Evolutionary conservation across 2,888 invertebrate genomes (phyloP), one percentile per base, ranked within the genome.

Genomic region (Mesorhabditis sp.): DNA sequence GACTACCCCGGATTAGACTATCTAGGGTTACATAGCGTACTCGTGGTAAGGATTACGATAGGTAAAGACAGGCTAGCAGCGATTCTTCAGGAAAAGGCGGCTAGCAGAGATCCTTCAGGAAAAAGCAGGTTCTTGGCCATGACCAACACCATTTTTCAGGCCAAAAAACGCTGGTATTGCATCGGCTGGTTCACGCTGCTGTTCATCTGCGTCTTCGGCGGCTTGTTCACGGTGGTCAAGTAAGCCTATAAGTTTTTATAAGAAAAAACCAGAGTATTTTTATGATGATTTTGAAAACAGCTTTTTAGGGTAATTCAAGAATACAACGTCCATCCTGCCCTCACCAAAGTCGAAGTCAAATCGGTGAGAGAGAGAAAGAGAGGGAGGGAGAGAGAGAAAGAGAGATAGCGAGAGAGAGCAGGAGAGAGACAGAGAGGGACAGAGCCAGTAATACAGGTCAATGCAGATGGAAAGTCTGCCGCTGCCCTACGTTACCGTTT

Each of bases 261-360:
- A 50, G n/a, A 50, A 50, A 50, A 50, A 50, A 50, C 2, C 10
- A 50, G 58, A 50, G n/a, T 13, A 50, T 50, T 50, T 28, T 28
- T 28, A 28, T 28, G 28, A 28, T 28, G 28, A 28, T 28, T 28
- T 28, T 28, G 28, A 2, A 28, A 28, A 28, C 28, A 28, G 28
- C n/a, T 50, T 50, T n/a, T 50, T 50, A 50, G 58, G n/a, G 58
- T 50, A n/a, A 50, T 50, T n/a, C 10, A 50, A 50, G 58, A 50
- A n/a, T 50, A 50, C 58, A 50, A 10, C 10, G n/a, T 13, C n/a
- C 58, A 50, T 50, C 58, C 58, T 0, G n/a, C 58, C 10, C 10
- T 50, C 10, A 50, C 58, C 58, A 10, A n/a, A n/a, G 58, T 50
- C 58, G 58, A 50, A 50, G 58, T 50, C 1, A 50, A 50, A n/a